Conservation (phyloP, 2,797 vertebrate species). For the Otolemur crassicaudatus region DNA sequence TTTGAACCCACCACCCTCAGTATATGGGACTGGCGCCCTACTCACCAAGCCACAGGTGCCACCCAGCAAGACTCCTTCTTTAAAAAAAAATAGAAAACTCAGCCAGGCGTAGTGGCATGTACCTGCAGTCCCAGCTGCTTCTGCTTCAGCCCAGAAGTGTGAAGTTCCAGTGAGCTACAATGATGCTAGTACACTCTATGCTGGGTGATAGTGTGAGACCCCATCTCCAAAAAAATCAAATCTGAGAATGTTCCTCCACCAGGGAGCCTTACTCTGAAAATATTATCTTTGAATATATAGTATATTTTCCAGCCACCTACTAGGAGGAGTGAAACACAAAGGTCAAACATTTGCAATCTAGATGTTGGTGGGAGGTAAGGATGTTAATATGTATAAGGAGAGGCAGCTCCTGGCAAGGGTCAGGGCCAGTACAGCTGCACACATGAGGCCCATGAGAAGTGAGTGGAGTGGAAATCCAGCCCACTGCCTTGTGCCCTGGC, state of each 20-base stretch:
- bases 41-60: too few relatives aligned
- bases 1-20: too few relatives aligned
- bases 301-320: neutral
- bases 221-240: neutral
- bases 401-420: neutral
- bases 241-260: neutral
- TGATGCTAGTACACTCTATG: neutral
- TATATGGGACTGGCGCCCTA: too few relatives aligned
- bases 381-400: neutral
- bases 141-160: neutral
- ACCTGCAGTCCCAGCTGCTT: neutral
- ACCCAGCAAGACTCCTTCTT: neutral
- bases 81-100: neutral
- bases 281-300: neutral
- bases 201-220: neutral
- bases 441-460: accelerated
- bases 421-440: neutral
- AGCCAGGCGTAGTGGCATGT: neutral
- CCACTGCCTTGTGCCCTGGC: neutral
- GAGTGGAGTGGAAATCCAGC: neutral
- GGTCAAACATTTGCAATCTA: neutral
- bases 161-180: neutral
- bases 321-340: neutral
- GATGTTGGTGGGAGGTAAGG: neutral
- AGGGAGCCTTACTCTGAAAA: neutral